Evolutionary conservation across 1,140 invertebrate genomes (phyloP).

Genomic region (Drosophila pachea): DNA sequence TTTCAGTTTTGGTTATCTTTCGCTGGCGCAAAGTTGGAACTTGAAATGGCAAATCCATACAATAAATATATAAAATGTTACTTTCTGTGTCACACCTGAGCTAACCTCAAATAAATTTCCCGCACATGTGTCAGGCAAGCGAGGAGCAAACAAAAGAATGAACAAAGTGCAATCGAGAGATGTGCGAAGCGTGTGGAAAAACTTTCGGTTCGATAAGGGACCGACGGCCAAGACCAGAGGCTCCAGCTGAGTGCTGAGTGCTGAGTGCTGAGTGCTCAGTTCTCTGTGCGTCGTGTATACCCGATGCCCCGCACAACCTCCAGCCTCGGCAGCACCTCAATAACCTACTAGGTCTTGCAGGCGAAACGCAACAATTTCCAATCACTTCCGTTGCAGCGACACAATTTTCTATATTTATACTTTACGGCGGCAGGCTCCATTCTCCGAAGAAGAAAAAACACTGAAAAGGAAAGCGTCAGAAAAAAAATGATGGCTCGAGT

Average conservation of each 20-base stretch:
- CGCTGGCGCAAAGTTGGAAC: slow-evolving; percentile 59
- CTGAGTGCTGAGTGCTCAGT: too few relatives aligned
- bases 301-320: not conserved
- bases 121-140: slow-evolving; percentile 54
- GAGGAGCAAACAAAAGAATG: slow-evolving; percentile 44
- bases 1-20: slow-evolving; percentile 45
- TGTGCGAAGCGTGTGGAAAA: slow-evolving; percentile 50
- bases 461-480: not conserved
- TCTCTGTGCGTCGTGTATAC: slow-evolving; percentile 33
- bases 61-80: slow-evolving; percentile 78
- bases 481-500: not conserved
- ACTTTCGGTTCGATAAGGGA: slow-evolving; percentile 48
- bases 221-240: slow-evolving; percentile 32
- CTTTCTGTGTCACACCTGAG: slow-evolving; percentile 74
- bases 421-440: slow-evolving; percentile 45
- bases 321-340: not conserved
- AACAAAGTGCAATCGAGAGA: slow-evolving; percentile 9
- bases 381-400: slow-evolving; percentile 75
- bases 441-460: not conserved
- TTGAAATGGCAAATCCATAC: slow-evolving; percentile 76
- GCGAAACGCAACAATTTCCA: slow-evolving; percentile 72
- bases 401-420: slow-evolving; percentile 76
- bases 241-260: slow-evolving; percentile 44
- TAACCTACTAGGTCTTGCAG: slow-evolving; percentile 28
- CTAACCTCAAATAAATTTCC: slow-evolving; percentile 76